A percentile compares a stretch with the other conserved stretches of the same genome.
These are phyloP conservation scores for Dunckerocampus dactyliophorus DNA, from an alignment of 2,113 vertebrate genomes.

Conservation along the genomic window DNA sequence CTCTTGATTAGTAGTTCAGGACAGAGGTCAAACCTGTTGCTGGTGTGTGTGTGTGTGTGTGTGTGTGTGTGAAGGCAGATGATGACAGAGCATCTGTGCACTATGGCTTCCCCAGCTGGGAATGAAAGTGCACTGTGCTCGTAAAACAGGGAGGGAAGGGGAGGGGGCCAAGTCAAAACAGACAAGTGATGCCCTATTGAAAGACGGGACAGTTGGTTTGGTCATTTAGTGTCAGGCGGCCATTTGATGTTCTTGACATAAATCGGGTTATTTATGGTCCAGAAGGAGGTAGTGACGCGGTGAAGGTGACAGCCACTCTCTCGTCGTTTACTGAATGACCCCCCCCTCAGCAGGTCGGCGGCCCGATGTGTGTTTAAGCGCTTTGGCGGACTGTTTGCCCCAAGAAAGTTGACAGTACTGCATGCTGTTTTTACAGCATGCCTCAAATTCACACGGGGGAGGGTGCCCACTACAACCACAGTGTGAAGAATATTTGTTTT, in stretches of 20 bases:
- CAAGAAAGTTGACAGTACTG: constrained; percentile 20
- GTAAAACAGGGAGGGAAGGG: too few relatives aligned
- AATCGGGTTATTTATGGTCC: constrained; percentile 63
- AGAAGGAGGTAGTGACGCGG: constrained; percentile 13
- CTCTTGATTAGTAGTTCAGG: constrained; percentile 13
- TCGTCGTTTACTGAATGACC: constrained; percentile 22
- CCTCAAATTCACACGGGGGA: constrained; percentile 1
- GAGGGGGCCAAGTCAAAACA: constrained; percentile 8
- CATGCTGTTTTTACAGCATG: constrained; percentile 9
- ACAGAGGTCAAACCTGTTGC: constrained; percentile 45
- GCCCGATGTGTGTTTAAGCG: constrained; percentile 35
- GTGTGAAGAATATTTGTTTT: background rate
- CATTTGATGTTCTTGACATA: constrained; percentile 62
- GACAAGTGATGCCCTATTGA: constrained; percentile 8
- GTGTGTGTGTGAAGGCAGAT: constrained; percentile 28
- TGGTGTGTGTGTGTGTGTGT: constrained; percentile 11
- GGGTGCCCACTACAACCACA: background rate
- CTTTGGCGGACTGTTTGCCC: constrained; percentile 20
- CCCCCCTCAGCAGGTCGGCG: constrained; percentile 16
- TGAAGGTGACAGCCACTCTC: constrained; percentile 8
- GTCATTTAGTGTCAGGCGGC: constrained; percentile 56
- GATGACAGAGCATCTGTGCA: constrained; percentile 31
- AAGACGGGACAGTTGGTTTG: constrained; percentile 58
- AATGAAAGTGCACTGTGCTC: constrained; percentile 33
- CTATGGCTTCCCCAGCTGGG: constrained; percentile 62